Evolutionary conservation across 2,797 vertebrate species (phyloP).

Genomic region (Chaunax sp.): DNA sequence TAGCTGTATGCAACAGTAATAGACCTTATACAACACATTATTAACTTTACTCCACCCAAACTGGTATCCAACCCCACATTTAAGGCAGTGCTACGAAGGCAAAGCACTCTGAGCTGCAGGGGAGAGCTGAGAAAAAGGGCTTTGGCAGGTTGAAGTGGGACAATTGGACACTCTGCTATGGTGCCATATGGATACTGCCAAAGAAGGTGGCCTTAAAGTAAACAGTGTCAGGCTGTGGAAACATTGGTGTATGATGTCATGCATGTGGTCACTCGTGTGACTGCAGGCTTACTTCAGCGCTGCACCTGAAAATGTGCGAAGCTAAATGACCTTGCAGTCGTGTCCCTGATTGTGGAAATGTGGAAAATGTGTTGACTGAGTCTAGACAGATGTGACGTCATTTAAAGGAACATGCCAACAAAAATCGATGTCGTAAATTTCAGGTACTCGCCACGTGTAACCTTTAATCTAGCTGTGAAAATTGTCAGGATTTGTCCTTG

Average conservation of each 20-base stretch:
- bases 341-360: constrained; percentile 5
- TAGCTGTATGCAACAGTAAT: constrained; percentile 22
- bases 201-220: constrained; percentile 11
- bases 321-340: constrained; percentile 2
- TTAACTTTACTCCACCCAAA: constrained; percentile 27
- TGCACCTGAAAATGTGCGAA: constrained; percentile 8
- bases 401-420: constrained; percentile 9
- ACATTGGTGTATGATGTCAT: constrained; percentile 6
- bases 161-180: constrained; percentile 8
- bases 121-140: neutral
- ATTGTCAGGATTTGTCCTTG: neutral
- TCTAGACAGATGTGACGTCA: constrained; percentile 21
- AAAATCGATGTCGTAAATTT: neutral
- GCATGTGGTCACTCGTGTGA: neutral
- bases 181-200: neutral
- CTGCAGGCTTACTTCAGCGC: neutral
- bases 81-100: neutral
- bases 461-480: neutral
- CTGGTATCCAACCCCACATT: constrained; percentile 10
- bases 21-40: constrained; percentile 36
- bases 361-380: constrained; percentile 18
- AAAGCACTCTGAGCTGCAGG: neutral
- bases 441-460: neutral
- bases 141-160: constrained; percentile 29
- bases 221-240: constrained; percentile 6